phyloP scores from a whole-genome alignment of 2,888 invertebrate genomes.

The Caenorhabditis auriculariae region DNA sequence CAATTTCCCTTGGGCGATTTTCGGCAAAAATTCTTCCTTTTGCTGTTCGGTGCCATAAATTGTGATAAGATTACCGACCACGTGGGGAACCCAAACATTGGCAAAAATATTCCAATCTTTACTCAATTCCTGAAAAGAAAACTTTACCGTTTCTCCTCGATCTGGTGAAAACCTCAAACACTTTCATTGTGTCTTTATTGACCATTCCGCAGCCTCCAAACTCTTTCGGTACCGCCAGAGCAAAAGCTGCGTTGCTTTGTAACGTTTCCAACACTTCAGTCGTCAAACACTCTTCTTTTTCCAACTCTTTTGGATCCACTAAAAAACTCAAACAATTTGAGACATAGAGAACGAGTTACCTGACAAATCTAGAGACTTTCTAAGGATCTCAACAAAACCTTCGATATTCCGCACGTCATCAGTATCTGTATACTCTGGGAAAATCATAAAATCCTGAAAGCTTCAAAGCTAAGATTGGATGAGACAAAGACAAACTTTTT shows the following conservation, averaged over 20 bases:
- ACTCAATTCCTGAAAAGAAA: conserved; percentile 34
- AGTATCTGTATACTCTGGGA: conserved; percentile 58
- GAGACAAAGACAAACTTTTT: conserved; percentile 46
- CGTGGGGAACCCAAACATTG: conserved; percentile 24
- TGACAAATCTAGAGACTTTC: conserved; percentile 25
- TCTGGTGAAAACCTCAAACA: conserved; percentile 44
- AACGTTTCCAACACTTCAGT: conserved; percentile 36
- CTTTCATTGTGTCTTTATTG: conserved; percentile 51
- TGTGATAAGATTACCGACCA: conserved; percentile 38
- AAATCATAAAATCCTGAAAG: conserved; percentile 62
- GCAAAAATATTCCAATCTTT: conserved; percentile 44
- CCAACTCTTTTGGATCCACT: conserved; percentile 25
- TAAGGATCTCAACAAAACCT: conserved; percentile 38
- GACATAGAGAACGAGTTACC: conserved; percentile 18
- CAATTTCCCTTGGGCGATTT: conserved; percentile 30
- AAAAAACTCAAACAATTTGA: conserved; percentile 1
- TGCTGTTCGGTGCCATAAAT: conserved; percentile 35
- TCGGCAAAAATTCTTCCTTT: conserved; percentile 33
- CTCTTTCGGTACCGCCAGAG: conserved; percentile 42
- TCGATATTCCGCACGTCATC: conserved; percentile 57
- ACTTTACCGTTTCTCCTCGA: not conserved
- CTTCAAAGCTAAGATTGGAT: not conserved
- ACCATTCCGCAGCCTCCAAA: conserved; percentile 56
- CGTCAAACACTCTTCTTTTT: conserved; percentile 28
- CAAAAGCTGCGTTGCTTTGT: conserved; percentile 40